Base-by-base conservation (phyloP, 2,797 vertebrate genomes). In the Holocentrus rufus region DNA sequence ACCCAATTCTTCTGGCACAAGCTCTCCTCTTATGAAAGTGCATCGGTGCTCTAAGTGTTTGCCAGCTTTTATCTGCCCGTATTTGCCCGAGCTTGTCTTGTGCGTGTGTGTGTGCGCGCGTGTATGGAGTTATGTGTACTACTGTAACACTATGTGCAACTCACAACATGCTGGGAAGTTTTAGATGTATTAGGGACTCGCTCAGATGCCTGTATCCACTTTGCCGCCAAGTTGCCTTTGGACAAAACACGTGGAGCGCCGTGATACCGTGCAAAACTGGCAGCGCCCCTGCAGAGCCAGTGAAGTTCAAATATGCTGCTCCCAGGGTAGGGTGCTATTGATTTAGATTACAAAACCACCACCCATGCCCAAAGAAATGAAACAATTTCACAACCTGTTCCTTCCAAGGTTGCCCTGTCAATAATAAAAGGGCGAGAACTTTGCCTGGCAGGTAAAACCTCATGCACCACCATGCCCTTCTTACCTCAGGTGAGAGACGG, bases 51-150 rank as follows among this genome's bases (percentile, higher is more conserved):
- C 62, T 77, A 72, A 80, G 74, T 73, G 76, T 57, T 73, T 71
- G 77, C 59, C 50, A 53, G 71, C 74, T 85, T 86, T 88, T 80
- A 90, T 92, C 90, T 81, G 61, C 72, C 81, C 5, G 17, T 67
- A 78, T 90, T 86, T 87, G 88, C 85, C 87, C 82, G 23, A 81
- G 85, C 89, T 86, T 88, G 83, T 81, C 85, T 74, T 65, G 63
- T 1, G 1, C 71, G 62, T 44, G 30, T 20, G 54, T 0, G 23
- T 31, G 15, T 68, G 3, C 17, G 34, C 46, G 27, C 59, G 53
- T 30, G 52, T 58, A 1, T 60, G 14, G 52, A 31, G 59, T 67
- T 79, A 50, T 59, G 69, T 58, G 72, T 34, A 30, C 71, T 55
- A 15, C 62, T 65, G 69, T 66, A 63, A 65, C 67, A 36, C 62